A percentile compares a stretch with the other conserved stretches of the same genome.
These are phyloP conservation scores for Pyrocephalus nanus DNA, from an alignment of 2,797 vertebrate species.

Conservation along the genomic window DNA sequence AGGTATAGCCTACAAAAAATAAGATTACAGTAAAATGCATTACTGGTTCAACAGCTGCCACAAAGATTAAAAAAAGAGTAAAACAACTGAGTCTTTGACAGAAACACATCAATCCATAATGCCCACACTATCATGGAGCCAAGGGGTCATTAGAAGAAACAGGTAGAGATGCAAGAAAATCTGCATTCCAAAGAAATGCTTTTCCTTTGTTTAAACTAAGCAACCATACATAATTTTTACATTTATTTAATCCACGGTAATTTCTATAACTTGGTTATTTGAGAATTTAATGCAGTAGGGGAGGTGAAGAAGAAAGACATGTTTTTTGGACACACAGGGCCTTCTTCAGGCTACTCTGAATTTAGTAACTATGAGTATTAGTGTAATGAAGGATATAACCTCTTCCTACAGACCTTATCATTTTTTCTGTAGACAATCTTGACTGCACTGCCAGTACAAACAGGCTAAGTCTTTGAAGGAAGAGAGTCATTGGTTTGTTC, in stretches of 20 bases:
- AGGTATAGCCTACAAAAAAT: not conserved
- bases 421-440: not conserved
- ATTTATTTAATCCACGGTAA: not conserved
- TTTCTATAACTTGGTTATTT: not conserved
- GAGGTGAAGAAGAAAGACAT: not conserved
- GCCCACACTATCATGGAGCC: not conserved
- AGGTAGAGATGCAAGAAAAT: not conserved
- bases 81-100: not conserved
- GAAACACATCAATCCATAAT: not conserved
- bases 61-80: not conserved
- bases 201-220: not conserved
- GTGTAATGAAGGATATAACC: not conserved
- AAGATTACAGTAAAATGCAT: not conserved
- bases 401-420: not conserved
- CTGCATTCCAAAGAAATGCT: not conserved
- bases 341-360: not conserved
- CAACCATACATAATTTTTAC: not conserved
- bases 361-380: not conserved
- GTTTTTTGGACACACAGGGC: accelerated
- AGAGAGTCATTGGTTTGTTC: not conserved
- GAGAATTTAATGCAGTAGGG: not conserved
- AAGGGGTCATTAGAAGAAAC: not conserved
- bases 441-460: not conserved
- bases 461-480: not conserved
- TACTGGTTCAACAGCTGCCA: not conserved